Conservation (phyloP, 2,797 vertebrate genomes). For the Morelia viridis region DNA sequence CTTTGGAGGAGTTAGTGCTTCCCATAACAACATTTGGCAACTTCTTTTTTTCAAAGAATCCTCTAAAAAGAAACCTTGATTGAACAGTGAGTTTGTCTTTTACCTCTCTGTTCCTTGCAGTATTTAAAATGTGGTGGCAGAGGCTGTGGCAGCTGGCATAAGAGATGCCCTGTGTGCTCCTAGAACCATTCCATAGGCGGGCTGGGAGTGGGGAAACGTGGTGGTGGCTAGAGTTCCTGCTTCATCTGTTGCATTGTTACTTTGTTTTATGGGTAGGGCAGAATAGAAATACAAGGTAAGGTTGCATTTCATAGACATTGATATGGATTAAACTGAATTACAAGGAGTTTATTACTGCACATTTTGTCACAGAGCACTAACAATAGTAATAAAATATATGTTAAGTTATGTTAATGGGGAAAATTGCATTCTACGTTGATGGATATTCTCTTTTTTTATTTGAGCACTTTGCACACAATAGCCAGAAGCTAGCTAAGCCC, state of each 20-base stretch:
- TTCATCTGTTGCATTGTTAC: background rate
- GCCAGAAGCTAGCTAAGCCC: background rate
- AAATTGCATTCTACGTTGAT: background rate
- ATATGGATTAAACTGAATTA: background rate
- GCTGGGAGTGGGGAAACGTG: background rate
- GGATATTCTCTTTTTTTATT: background rate
- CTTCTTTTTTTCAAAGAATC: background rate
- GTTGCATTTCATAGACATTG: background rate
- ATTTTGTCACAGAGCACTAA: background rate
- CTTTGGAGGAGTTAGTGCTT: background rate
- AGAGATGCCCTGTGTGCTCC: too few relatives aligned
- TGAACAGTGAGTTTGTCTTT: background rate
- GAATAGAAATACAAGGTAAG: background rate
- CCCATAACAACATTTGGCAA: background rate
- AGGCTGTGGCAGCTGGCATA: background rate
- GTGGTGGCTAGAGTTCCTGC: background rate
- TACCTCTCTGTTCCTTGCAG: background rate
- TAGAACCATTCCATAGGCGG: background rate
- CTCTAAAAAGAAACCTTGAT: background rate
- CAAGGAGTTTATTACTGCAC: too few relatives aligned
- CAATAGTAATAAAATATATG: background rate
- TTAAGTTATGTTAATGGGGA: background rate
- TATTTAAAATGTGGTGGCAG: background rate
- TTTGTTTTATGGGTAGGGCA: background rate
- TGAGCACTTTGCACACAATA: background rate